These are phyloP conservation scores for Sebastes dallii DNA, from an alignment of 2,797 vertebrate genomes.

Conservation along the genomic window DNA sequence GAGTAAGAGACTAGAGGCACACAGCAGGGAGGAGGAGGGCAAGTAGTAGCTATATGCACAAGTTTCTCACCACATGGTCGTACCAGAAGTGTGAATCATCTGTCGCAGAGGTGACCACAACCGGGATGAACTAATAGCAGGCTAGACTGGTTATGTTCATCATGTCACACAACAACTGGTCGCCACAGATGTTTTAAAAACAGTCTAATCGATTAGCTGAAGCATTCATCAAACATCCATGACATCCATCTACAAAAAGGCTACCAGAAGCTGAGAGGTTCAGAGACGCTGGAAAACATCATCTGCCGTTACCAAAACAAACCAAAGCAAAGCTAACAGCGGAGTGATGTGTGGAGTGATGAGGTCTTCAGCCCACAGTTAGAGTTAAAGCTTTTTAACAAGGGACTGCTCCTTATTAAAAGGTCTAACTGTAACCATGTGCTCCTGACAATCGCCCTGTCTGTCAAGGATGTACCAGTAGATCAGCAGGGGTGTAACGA, in stretches of 20 bases:
- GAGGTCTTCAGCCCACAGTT: not conserved
- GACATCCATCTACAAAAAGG: not conserved
- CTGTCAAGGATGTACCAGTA: not conserved
- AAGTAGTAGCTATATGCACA: conserved; percentile 36
- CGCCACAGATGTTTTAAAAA: not conserved
- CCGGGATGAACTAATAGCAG: not conserved
- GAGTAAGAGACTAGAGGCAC: conserved; percentile 3
- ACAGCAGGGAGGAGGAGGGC: conserved; percentile 38
- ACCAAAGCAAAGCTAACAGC: not conserved
- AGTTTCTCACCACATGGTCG: conserved; percentile 61
- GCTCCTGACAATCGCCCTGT: not conserved
- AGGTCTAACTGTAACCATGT: not conserved
- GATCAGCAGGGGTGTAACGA: not conserved
- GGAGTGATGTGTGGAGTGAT: not conserved
- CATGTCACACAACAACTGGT: not conserved
- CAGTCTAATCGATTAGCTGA: not conserved
- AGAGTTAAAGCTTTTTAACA: conserved; percentile 7
- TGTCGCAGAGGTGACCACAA: conserved; percentile 26
- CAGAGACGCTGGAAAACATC: not conserved
- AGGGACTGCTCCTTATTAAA: not conserved
- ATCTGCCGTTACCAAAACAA: not conserved
- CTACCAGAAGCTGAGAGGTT: not conserved
- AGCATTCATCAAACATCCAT: not conserved
- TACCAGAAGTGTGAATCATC: conserved; percentile 74
- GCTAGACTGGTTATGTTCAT: not conserved